Base-by-base conservation (phyloP, 2,797 vertebrate species). In the Halcyon smyrnensis region DNA sequence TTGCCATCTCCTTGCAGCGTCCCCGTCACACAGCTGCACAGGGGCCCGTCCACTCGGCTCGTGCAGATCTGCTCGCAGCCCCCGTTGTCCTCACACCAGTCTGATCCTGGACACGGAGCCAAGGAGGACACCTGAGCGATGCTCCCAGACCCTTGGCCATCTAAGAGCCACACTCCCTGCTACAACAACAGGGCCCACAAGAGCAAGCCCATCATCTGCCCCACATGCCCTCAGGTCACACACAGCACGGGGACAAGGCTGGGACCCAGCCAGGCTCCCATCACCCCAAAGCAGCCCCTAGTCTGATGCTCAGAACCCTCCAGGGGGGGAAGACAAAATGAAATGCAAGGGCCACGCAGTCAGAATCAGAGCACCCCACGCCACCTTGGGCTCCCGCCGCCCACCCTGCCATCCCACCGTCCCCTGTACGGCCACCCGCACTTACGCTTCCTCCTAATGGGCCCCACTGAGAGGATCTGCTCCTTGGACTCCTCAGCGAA, bases 31-130 rank as follows among this genome's bases (percentile, higher is more conserved):
- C 99, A 99, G 98, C 99, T 99, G 97, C 99, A 99, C 80, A 99
- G 96, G 0, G 99, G 98, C 15, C 99, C 99, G 0, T 98, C 98
- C 0, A 96, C 94, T 70, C 92, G 98, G 95, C 99, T 99, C 9
- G 98, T 99, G 97, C 99, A 99, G 95, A 99, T 99, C 98, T 99
- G 99, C 93, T 99, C 99, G 59, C 99, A 99, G 67, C 99, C 99
- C 2, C 99, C 99, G 0, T 99, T 99, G 92, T 98, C 93, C 57
- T 99, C 98, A 28, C 99, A 99, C 99, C 99, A 99, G 97, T 99
- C 98, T 0, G 98, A 98, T 14, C 98, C 99, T 99, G 87, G 46
- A 43, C 51, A 39, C 32, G 12, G 8, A 39, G 27, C 48, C 79
- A n/a, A 74, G 48, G n/a, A 32, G 6, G 5, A 36, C 20, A 24